Base-by-base conservation (phyloP, 1,140 invertebrate species). In the Aphelenchoides avenae region DNA sequence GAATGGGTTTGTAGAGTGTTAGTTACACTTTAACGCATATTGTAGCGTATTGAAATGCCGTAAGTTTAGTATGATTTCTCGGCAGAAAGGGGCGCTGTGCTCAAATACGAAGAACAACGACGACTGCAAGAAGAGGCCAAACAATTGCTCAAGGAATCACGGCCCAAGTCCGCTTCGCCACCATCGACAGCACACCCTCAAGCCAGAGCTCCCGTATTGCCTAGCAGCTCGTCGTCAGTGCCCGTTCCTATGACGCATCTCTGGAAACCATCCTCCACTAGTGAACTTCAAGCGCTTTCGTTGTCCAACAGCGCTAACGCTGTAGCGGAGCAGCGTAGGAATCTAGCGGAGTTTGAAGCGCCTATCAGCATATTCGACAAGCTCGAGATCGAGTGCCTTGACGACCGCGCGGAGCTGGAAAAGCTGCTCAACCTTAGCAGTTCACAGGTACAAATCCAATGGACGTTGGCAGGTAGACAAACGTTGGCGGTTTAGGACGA, bases 311-410 rank as follows among this genome's bases (percentile, higher is more conserved):
- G 42, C 15, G 13, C 15, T 34, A 34, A 44, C 11, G 11, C 20
- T 5, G 11, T 13, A 54, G n/a, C 48, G 11, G 18, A 13, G 30
- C 49, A 13, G 56, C 20, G 13, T 56, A 54, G 44, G 44, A 34
- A 64, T 30, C 65, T 69, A 4, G 61, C 68, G 42, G 69, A 75
- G n/a, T 71, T 71, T 34, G 72, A 71, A 52, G 26, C 18, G 15
- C 36, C 44, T 20, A 39, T 42, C 52, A 48, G 46, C n/a, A 27
- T 72, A 13, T 72, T 72, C 40, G 70, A 72, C 36, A 15, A 67
- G 26, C 9, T 72, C 18, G 69, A 75, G 30, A 47, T 74, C 44
- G 57, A 54, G 30, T 73, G 54, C 13, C 54, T 72, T 22, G 70
- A 72, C 39, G 70, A 74, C 22, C 39, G 60, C 36, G 46, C 36